Conservation (phyloP, 1,140 invertebrate genomes). For the Chrysoperla carnea region DNA sequence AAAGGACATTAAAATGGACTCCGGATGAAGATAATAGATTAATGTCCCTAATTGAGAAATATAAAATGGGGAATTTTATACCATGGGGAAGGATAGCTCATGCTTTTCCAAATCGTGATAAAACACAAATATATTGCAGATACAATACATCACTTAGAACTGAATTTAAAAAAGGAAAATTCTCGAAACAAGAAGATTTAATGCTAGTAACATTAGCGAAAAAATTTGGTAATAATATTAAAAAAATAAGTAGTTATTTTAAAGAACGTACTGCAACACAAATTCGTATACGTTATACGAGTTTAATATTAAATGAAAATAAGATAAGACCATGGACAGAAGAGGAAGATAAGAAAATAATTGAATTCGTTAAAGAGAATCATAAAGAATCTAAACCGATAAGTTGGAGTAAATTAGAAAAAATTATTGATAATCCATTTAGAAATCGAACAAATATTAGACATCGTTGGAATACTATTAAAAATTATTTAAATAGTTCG, state of each 20-base stretch:
- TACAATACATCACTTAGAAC: conserved; percentile 20
- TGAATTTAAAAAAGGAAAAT: conserved; percentile 31
- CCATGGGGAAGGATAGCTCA: conserved; percentile 41
- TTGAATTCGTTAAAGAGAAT: conserved; percentile 19
- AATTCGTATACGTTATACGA: conserved; percentile 28
- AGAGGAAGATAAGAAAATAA: conserved; percentile 24
- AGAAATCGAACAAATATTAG: too few species aligned
- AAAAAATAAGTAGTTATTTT: conserved; percentile 26
- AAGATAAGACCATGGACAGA: conserved; percentile 24
- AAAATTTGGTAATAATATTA: conserved; percentile 39
- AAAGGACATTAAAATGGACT: conserved; percentile 27
- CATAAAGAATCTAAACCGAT: conserved; percentile 15
- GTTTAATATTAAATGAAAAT: conserved; percentile 17
- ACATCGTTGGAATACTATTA: too few species aligned
- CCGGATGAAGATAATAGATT: conserved; percentile 37
- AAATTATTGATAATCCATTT: too few species aligned
- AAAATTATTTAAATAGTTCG: too few species aligned
- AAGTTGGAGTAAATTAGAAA: conserved; percentile 8
- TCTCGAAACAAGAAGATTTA: conserved; percentile 39
- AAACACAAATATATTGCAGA: conserved; percentile 40
- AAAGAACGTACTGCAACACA: conserved; percentile 31
- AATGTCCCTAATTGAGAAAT: conserved; percentile 28
- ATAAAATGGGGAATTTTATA: conserved; percentile 36
- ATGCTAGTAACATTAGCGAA: conserved; percentile 34
- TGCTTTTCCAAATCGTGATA: conserved; percentile 36